Evolutionary conservation across 2,113 vertebrate species (phyloP), one percentile per base, ranked within the genome.

Genomic region (Scophthalmus maximus): DNA sequence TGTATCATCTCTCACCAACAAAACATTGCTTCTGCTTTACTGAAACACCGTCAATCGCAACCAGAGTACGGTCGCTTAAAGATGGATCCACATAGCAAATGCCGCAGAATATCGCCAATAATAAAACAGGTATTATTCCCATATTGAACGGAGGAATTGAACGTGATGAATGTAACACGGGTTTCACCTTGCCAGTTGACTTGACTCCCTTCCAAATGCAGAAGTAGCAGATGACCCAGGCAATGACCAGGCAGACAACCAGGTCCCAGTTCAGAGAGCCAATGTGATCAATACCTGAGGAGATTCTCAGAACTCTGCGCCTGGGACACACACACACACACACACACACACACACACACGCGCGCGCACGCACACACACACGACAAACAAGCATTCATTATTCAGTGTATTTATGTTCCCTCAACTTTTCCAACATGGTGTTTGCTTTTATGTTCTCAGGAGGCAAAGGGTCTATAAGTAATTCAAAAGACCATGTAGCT

Each of bases 171-270:
- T 0, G 4, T 18, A 56, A 10, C 15, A 12, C 29, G 25, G 4
- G 1, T 25, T 64, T 80, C 38, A 98, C 97, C 95, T 98, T 99
- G 76, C 97, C 97, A 0, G 96, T 97, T 63, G 96, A 97, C 82
- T 97, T 99, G 89, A 98, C 96, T 1, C 97, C 97, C 82, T 99
- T 99, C 97, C 97, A 99, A 62, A 98, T 97, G 88, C 97, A 99
- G 90, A 98, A 98, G 92, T 98, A 99, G 26, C 97, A 98, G 74
- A 98, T 89, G 73, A 97, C 88, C 97, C 97, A 99, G 0, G 97
- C 97, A 0, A 96, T 53, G 29, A 96, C 61, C n/a, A 98, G 93
- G 76, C 97, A 99, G 12, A 97, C 63, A 0, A 93, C 95, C 83
- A 98, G 90, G 78, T 99, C 97, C 96, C 96, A 96, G 79, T 96